phyloP scores from a whole-genome alignment of 1,140 invertebrate genomes.

The Probaryconus sp. region DNA sequence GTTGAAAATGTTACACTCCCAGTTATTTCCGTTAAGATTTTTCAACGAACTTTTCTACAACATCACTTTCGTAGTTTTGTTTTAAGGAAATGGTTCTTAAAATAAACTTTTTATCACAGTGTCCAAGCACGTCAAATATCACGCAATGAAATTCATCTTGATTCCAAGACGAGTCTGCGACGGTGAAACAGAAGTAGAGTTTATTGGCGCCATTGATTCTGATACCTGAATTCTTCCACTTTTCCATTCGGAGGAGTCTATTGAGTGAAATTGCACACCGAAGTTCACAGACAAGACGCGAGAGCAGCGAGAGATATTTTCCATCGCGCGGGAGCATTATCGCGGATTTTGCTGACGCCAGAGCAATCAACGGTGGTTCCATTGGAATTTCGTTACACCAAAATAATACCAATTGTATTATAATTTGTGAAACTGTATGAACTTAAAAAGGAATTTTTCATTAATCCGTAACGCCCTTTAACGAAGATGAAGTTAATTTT shows the following conservation, averaged over 20 bases:
- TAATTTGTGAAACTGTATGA: no score
- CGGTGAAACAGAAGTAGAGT: conserved; percentile 19
- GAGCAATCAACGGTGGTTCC: conserved; percentile 48
- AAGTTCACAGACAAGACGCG: conserved; percentile 40
- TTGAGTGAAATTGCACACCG: conserved; percentile 51
- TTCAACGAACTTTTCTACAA: no score
- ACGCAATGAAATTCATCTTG: conserved; percentile 28
- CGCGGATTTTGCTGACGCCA: conserved; percentile 42
- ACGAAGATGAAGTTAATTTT: no score
- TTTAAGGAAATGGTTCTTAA: no score
- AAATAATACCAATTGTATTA: no score
- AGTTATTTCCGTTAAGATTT: no score
- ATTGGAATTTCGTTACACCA: conserved; percentile 35
- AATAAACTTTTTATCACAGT: no score
- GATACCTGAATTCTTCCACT: conserved; percentile 42
- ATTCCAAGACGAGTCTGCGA: conserved; percentile 4
- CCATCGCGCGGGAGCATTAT: conserved; percentile 34
- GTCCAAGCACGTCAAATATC: no score
- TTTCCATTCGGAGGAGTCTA: conserved; percentile 46
- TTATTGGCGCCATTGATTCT: conserved; percentile 36
- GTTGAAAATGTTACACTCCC: no score
- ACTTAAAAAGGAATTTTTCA: no score
- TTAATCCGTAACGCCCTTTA: no score
- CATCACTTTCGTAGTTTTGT: no score
- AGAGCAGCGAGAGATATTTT: conserved; percentile 44